phyloP scores from a whole-genome alignment of 1,140 invertebrate genomes.

The Heliothis virescens region DNA sequence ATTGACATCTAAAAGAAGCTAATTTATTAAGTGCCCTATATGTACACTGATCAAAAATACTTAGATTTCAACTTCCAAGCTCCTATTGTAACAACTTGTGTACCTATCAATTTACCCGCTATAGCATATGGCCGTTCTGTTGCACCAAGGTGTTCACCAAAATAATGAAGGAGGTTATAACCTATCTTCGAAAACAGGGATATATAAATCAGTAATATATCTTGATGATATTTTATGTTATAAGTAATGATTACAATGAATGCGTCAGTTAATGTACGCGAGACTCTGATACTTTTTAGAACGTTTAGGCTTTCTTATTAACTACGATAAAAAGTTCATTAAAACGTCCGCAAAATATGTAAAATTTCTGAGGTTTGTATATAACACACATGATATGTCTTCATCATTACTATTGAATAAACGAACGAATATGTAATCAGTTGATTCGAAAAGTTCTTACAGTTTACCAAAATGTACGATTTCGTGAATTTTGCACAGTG shows the following conservation, averaged over 20 bases:
- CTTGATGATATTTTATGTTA: conserved; percentile 59
- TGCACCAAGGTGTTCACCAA: conserved; percentile 57
- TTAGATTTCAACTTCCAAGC: no score
- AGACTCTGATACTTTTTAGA: conserved; percentile 49
- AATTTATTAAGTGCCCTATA: no score
- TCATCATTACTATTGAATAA: no score
- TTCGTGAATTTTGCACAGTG: no score
- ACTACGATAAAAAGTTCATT: conserved; percentile 58
- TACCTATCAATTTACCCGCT: no score
- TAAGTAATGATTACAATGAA: conserved; percentile 50
- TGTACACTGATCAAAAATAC: no score
- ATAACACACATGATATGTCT: no score
- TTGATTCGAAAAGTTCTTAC: no score
- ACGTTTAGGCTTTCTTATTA: conserved; percentile 56
- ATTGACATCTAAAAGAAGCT: no score
- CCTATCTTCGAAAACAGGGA: conserved; percentile 47
- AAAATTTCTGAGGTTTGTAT: conserved; percentile 57
- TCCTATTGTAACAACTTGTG: no score
- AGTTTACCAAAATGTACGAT: no score
- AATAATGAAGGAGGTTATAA: conserved; percentile 55
- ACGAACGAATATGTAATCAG: no score
- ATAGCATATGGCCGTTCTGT: conserved; percentile 56
- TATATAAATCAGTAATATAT: conserved; percentile 53
- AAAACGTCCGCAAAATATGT: conserved; percentile 45
- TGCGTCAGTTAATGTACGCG: conserved; percentile 54